A percentile compares a stretch with the other conserved stretches of the same genome.
Evolutionary conservation across 2,113 vertebrate genomes (phyloP).

Genomic region (Dermatemys mawii): DNA sequence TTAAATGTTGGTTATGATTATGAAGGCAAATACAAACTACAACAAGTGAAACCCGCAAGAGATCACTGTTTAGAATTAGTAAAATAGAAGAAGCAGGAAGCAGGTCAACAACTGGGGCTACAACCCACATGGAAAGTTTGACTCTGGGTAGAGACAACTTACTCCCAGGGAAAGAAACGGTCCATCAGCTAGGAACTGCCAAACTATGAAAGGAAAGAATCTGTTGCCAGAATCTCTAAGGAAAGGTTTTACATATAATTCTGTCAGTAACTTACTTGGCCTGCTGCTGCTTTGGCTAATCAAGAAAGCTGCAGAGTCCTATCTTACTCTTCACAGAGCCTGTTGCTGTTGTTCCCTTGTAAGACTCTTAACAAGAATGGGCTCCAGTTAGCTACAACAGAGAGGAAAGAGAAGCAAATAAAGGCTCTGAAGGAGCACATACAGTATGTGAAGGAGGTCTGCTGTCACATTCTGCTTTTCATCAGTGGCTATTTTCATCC

Average conservation of each 20-base stretch:
- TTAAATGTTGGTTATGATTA: background rate
- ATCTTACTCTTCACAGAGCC: background rate
- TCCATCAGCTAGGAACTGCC: background rate
- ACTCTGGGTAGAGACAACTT: background rate
- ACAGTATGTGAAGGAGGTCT: background rate
- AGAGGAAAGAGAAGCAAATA: background rate
- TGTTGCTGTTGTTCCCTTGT: background rate
- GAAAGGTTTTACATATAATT: background rate
- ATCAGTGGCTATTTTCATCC: fast-evolving
- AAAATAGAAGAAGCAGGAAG: background rate
- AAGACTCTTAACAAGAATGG: background rate
- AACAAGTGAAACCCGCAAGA: background rate
- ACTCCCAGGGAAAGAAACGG: background rate
- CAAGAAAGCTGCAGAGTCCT: background rate
- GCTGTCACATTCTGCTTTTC: background rate
- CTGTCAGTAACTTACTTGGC: background rate
- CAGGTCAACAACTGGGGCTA: fast-evolving
- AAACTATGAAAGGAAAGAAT: background rate
- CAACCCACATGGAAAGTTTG: background rate
- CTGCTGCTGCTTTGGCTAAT: background rate
- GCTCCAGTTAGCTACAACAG: background rate
- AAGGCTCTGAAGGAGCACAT: background rate
- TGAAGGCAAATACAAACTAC: background rate
- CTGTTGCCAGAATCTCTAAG: background rate
- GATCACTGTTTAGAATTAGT: background rate